phyloP scores from a whole-genome alignment of 92 coral and sea anemone species.

The Galaxea fascicularis region DNA sequence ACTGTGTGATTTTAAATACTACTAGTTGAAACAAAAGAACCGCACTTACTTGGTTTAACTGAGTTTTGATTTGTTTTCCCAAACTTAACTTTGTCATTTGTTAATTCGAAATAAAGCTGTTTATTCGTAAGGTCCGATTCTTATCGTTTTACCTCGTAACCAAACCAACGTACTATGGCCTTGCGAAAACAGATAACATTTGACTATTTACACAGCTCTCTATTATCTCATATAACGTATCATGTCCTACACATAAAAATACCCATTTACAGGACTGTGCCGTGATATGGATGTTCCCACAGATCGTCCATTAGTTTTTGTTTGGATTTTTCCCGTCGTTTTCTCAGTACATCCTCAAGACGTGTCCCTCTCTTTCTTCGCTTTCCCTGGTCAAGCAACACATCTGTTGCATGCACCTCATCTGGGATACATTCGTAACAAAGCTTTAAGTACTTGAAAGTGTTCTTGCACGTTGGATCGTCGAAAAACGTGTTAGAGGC shows the following conservation, averaged over 20 bases:
- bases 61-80: not conserved
- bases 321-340: constrained; percentile 73
- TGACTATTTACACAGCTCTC: constrained; percentile 26
- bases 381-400: constrained; percentile 72
- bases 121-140: not conserved
- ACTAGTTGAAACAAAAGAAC: not conserved
- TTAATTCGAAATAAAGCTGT: not conserved
- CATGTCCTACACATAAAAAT: not conserved
- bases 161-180: not conserved
- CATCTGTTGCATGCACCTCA: constrained; percentile 78
- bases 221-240: not conserved
- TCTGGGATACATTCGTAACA: constrained; percentile 98
- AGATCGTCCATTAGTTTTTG: constrained; percentile 70
- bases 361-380: constrained; percentile 88
- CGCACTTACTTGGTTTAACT: no score
- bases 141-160: not conserved
- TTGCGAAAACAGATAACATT: not conserved
- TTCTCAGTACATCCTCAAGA: constrained; percentile 71
- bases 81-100: not conserved
- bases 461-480: constrained; percentile 93
- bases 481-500: constrained; percentile 98
- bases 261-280: not conserved
- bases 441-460: constrained; percentile 91
- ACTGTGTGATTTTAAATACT: not conserved
- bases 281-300: constrained; percentile 78